These are phyloP conservation scores for Ditylenchus dipsaci DNA, from an alignment of 1,140 invertebrate species.

Conservation along the genomic window DNA sequence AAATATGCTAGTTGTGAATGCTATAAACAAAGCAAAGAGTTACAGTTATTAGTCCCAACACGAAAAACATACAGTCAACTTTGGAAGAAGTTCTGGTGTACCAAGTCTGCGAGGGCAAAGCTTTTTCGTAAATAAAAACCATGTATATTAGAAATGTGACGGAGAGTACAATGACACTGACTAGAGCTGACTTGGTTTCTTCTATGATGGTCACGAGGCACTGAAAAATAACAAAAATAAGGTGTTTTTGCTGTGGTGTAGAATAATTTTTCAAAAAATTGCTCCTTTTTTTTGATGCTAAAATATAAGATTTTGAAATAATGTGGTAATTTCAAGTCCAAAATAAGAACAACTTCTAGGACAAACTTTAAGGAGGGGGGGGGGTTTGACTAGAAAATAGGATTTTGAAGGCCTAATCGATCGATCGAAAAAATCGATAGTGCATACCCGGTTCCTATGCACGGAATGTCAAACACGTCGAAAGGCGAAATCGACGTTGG, in stretches of 20 bases:
- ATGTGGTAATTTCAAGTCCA: too few species aligned
- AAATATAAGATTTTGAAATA: too few species aligned
- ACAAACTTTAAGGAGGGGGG: too few species aligned
- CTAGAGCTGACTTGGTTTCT: conserved; percentile 22
- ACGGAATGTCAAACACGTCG: too few species aligned
- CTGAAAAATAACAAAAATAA: not conserved
- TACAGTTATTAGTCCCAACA: not conserved
- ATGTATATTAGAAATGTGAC: conserved; percentile 19
- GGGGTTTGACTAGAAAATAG: too few species aligned
- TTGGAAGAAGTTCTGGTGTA: not conserved
- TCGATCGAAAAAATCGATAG: too few species aligned
- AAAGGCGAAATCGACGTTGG: too few species aligned
- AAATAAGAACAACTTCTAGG: too few species aligned
- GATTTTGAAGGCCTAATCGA: too few species aligned
- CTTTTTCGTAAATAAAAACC: conserved; percentile 25
- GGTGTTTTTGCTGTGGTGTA: not conserved
- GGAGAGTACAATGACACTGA: conserved; percentile 17
- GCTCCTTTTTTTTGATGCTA: too few species aligned
- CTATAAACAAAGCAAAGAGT: not conserved
- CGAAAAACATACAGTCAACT: not conserved
- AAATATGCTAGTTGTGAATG: not conserved
- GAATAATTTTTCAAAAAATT: not conserved
- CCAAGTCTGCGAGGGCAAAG: conserved; percentile 5
- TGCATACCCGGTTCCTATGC: too few species aligned
- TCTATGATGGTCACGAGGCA: conserved; percentile 31